Evolutionary conservation across 1,140 invertebrate species (phyloP), one percentile per base, ranked within the genome.

Genomic region (Sycophila sp.): DNA sequence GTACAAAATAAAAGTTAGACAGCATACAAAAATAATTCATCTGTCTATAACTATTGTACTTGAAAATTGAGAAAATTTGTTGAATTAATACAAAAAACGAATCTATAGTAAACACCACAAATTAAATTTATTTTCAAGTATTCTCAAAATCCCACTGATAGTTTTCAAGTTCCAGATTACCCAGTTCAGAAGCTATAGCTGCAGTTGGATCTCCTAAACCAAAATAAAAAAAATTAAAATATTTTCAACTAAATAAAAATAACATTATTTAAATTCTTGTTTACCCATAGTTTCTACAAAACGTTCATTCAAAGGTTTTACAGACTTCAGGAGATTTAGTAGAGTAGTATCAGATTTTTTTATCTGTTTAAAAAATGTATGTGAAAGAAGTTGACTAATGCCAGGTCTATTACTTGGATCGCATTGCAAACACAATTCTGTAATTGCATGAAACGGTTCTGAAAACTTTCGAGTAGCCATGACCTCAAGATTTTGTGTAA

Each of bases 301-400:
- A 62, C 78, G 78, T 69, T 88, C 85, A 56, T 85, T 85, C 51
- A 89, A 82, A 26, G 88, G 87, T 69, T 86, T 82, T 19, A 88
- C 87, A 67, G 85, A 86, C 60, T 88, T 85, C 32, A 90, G 76
- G 64, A 89, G 81, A 64, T 87, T 85, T 1, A 84, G 81, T 49
- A 90, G 76, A 38, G 79, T 78, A 55, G 78, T 68, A 15, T 81
- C 77, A 67, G 79, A 75, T 73, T 75, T 85, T 53, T 76, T 79
- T 51, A 85, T 87, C 71, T 91, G 89, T 81, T 94, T 94, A 76
- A 95, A 92, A 83, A 95, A 94, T 8, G 89, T 84, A 80, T 96
- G 94, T 59, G 85, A 88, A 19, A 94, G 81, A 42, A 95, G 81
- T 75, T 92, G 89, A 2, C 81, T 79, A n/a, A 90, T 87, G 30